A percentile compares a stretch with the other conserved stretches of the same genome.
phyloP scores from a whole-genome alignment of 1,140 invertebrate species.

The Aphaenogaster rudis region DNA sequence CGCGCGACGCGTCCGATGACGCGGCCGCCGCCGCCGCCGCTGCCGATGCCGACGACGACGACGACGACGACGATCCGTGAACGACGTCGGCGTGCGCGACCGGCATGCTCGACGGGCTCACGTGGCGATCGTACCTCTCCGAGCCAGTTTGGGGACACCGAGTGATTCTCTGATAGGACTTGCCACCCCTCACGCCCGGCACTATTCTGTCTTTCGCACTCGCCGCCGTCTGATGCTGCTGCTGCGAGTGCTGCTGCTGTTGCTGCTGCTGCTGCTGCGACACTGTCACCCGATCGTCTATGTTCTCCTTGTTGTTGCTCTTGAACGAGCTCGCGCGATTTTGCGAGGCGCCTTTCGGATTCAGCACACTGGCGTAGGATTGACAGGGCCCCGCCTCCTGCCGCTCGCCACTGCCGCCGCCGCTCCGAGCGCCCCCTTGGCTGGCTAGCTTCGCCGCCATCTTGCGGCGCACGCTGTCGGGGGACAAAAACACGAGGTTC shows the following conservation, averaged over 20 bases:
- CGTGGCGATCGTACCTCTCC: conserved; percentile 9
- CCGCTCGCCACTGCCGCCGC: conserved; percentile 75
- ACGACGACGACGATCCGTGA: background rate
- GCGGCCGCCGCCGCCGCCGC: too few species aligned
- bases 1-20: background rate
- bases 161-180: conserved; percentile 71
- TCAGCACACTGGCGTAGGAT: conserved; percentile 87
- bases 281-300: conserved; percentile 69
- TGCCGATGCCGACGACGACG: background rate
- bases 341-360: conserved; percentile 80
- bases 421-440: conserved; percentile 73
- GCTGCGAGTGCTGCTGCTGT: background rate
- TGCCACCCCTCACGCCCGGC: conserved; percentile 62
- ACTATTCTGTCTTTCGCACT: conserved; percentile 41
- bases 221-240: conserved; percentile 49
- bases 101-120: background rate
- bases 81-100: background rate
- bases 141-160: conserved; percentile 44
- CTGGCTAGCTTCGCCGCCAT: conserved; percentile 84
- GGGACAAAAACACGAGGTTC: conserved; percentile 79
- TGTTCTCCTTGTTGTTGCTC: conserved; percentile 87
- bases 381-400: conserved; percentile 80
- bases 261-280: conserved; percentile 19
- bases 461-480: conserved; percentile 71
- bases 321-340: conserved; percentile 65